Percentiles rank a stretch among this genome's conserved stretches.
phyloP scores from a whole-genome alignment of 2,797 vertebrate genomes.

The Myotis planiceps region DNA sequence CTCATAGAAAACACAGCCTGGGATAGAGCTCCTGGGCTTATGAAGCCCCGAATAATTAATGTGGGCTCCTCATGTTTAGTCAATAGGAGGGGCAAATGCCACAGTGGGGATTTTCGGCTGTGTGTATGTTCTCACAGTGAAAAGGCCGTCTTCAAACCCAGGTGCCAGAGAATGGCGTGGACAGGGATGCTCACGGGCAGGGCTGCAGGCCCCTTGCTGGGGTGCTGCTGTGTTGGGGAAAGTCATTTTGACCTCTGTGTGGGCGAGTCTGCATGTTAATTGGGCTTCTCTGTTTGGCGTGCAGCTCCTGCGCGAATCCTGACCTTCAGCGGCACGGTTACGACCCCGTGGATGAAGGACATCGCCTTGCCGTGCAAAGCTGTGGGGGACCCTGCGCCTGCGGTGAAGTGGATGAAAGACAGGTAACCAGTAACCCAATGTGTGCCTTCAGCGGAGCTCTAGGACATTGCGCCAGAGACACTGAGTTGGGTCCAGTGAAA shows the following conservation, averaged over 20 bases:
- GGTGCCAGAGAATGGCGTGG: fast-evolving
- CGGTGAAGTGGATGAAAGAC: slow-evolving; percentile 99
- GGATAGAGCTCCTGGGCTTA: slow-evolving; percentile 46
- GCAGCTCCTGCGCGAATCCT: slow-evolving; percentile 96
- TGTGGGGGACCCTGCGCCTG: slow-evolving; percentile 95
- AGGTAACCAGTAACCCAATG: slow-evolving; percentile 93
- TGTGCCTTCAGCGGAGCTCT: neutral
- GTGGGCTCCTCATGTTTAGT: neutral
- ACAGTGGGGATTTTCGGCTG: neutral
- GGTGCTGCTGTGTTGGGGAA: neutral
- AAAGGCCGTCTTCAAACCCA: neutral
- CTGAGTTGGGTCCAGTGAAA: neutral
- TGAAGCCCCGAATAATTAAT: slow-evolving; percentile 8
- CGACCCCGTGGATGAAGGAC: slow-evolving; percentile 99
- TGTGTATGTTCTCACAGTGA: too few species aligned
- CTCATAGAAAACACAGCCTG: slow-evolving; percentile 47
- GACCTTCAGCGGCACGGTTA: slow-evolving; percentile 98
- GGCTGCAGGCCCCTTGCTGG: fast-evolving
- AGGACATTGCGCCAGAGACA: fast-evolving
- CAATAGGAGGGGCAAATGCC: neutral
- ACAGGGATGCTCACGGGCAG: fast-evolving
- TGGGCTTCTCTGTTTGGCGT: neutral
- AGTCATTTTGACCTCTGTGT: neutral
- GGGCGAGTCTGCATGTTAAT: neutral
- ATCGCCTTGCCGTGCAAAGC: slow-evolving; percentile 97